Conservation (phyloP, 2,113 vertebrate genomes). For the Ophthalmolycus amberensis region DNA sequence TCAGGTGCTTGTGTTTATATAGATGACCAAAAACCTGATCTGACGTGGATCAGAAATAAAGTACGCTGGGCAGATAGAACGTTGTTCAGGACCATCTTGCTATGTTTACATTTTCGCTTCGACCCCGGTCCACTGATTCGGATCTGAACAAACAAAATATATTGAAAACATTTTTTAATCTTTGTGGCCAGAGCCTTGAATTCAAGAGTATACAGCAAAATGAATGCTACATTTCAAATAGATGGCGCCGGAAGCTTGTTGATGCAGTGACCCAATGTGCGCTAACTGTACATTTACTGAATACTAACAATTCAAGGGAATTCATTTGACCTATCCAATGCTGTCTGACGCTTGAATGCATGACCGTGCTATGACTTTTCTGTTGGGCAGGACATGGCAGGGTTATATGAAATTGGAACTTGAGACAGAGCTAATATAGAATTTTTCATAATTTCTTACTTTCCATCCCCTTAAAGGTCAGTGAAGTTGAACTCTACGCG, state of each 20-base stretch:
- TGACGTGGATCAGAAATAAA: background rate
- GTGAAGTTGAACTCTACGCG: background rate
- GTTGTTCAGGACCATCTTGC: background rate
- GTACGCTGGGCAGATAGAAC: background rate
- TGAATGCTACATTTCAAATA: background rate
- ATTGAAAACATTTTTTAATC: background rate
- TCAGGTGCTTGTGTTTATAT: background rate
- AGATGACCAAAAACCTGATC: background rate
- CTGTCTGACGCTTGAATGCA: background rate
- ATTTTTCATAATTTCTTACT: slow-evolving; percentile 4
- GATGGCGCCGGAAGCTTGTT: background rate
- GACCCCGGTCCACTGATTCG: background rate
- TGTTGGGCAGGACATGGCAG: background rate
- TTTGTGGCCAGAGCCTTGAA: background rate
- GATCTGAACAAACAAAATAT: background rate
- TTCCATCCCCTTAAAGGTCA: slow-evolving; percentile 11
- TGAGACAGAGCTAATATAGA: background rate
- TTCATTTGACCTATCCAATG: background rate
- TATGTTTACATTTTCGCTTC: background rate
- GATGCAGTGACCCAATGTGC: background rate
- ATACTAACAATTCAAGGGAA: background rate
- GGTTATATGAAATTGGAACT: background rate
- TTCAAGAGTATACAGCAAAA: background rate
- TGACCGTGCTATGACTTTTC: background rate
- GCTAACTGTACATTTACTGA: background rate